These are phyloP conservation scores for Drosophila takahashii DNA, from an alignment of 1,140 invertebrate genomes.

Conservation along the genomic window DNA sequence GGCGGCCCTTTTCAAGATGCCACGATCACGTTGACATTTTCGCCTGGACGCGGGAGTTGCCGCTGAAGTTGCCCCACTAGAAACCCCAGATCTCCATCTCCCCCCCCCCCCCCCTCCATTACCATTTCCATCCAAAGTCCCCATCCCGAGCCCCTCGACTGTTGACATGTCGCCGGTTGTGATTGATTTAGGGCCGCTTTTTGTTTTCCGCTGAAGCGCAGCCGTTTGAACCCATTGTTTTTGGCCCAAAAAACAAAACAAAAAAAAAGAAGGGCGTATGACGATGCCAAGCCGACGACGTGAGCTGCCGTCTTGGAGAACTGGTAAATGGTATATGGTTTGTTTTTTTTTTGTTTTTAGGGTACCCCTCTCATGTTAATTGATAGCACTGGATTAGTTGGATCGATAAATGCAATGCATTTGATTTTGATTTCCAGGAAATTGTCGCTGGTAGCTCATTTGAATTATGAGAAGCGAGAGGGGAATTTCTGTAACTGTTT, in stretches of 20 bases:
- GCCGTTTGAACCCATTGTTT: slow-evolving; percentile 80
- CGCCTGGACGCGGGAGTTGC: slow-evolving; percentile 38
- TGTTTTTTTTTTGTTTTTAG: not conserved
- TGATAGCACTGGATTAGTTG: slow-evolving; percentile 55
- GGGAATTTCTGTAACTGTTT: not conserved
- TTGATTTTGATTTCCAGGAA: slow-evolving; percentile 32
- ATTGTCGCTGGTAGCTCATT: not conserved
- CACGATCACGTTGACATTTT: slow-evolving; percentile 78
- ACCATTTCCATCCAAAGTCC: not conserved
- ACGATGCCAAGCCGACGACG: slow-evolving; percentile 13
- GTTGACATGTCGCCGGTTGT: slow-evolving; percentile 73
- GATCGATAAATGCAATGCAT: slow-evolving; percentile 36
- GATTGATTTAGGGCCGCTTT: slow-evolving; percentile 80
- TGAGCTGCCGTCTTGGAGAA: slow-evolving; percentile 16
- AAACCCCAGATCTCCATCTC: not conserved
- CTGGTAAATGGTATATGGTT: not conserved
- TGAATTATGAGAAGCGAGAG: not conserved
- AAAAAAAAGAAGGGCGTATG: slow-evolving; percentile 32
- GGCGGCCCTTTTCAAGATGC: slow-evolving; percentile 76
- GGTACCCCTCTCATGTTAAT: slow-evolving; percentile 43
- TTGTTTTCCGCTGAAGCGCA: slow-evolving; percentile 80
- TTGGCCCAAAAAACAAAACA: slow-evolving; percentile 63
- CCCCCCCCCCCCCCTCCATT: not conserved
- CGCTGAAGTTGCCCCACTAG: not conserved
- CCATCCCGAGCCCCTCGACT: slow-evolving; percentile 17